Conservation (phyloP, 2,797 vertebrate genomes). For the Molossus molossus region DNA sequence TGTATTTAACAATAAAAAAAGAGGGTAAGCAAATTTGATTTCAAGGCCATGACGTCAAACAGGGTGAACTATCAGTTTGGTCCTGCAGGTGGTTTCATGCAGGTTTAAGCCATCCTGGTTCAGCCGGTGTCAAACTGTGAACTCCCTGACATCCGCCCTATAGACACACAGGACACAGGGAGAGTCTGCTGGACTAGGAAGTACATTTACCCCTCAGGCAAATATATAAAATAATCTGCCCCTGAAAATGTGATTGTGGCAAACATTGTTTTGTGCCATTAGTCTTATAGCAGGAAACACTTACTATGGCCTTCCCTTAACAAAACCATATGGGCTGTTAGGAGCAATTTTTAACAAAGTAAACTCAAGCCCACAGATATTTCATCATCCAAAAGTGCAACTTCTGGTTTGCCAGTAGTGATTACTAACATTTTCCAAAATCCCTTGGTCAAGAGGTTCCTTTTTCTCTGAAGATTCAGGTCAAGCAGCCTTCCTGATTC, state of each 20-base stretch:
- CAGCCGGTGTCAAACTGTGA: neutral
- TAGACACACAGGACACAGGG: neutral
- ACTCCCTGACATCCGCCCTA: neutral
- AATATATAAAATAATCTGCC: slow-evolving; percentile 9
- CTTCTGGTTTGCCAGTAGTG: neutral
- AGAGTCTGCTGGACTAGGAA: slow-evolving; percentile 47
- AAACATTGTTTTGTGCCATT: slow-evolving; percentile 35
- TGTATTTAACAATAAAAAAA: slow-evolving; percentile 67
- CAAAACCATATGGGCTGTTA: neutral
- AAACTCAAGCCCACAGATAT: neutral
- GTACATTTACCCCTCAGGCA: neutral
- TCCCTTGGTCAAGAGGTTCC: neutral
- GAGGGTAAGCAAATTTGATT: slow-evolving; percentile 71
- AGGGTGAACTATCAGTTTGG: neutral
- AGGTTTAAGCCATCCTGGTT: neutral
- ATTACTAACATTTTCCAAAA: slow-evolving; percentile 36
- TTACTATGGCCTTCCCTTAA: neutral
- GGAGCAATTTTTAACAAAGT: slow-evolving; percentile 35
- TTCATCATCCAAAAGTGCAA: slow-evolving; percentile 38
- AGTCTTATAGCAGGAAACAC: neutral
- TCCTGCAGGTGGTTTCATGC: neutral
- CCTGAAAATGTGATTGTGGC: slow-evolving; percentile 9
- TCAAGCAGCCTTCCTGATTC: neutral
- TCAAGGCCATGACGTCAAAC: slow-evolving; percentile 73
- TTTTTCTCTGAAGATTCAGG: slow-evolving; percentile 23